Percentiles rank a stretch among this genome's conserved stretches.
phyloP scores from a whole-genome alignment of 2,797 vertebrate species.

The Cuculus canorus region DNA sequence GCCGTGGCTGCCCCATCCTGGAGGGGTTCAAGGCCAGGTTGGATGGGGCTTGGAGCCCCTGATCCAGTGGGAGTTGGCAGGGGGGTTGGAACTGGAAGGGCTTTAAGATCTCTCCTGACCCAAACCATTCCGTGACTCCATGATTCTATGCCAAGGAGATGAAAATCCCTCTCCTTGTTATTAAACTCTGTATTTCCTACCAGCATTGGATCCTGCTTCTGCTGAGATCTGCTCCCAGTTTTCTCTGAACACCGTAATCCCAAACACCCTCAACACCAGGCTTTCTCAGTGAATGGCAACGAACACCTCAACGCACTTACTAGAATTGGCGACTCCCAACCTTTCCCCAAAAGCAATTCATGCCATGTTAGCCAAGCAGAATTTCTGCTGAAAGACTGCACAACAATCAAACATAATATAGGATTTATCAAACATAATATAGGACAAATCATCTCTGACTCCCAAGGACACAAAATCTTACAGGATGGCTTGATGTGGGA shows the following conservation, averaged over 20 bases:
- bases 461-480: background rate
- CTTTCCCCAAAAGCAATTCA: background rate
- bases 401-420: background rate
- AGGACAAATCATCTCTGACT: background rate
- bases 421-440: background rate
- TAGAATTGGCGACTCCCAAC: rapidly evolving
- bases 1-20: too few relatives aligned
- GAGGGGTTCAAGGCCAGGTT: too few relatives aligned
- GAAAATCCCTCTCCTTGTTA: background rate
- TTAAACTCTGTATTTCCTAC: background rate
- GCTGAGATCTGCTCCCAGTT: background rate
- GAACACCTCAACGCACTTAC: background rate
- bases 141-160: background rate
- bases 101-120: too few relatives aligned
- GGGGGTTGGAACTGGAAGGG: too few relatives aligned
- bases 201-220: background rate
- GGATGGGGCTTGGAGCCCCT: too few relatives aligned
- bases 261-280: background rate
- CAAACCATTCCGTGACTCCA: too few relatives aligned
- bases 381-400: background rate
- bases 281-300: background rate
- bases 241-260: background rate
- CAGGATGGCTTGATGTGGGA: background rate
- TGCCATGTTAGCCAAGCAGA: background rate
- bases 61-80: too few relatives aligned